Evolutionary conservation across 1,140 invertebrate species (phyloP).

Genomic region (Sitophilus oryzae): DNA sequence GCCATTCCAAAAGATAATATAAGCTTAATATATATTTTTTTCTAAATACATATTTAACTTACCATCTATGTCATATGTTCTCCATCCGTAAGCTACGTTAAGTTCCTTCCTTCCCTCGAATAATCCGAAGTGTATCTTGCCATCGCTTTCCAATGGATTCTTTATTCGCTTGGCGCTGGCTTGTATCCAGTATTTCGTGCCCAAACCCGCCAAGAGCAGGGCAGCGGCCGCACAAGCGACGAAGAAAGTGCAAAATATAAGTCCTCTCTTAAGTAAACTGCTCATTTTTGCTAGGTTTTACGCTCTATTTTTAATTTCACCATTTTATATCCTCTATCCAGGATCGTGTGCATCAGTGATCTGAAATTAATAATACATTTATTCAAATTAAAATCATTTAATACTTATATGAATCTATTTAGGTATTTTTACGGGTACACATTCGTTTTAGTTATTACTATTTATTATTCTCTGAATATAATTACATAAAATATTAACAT

Average conservation of each 20-base stretch:
- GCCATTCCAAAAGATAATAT: too few species aligned
- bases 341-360: too few species aligned
- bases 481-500: too few species aligned
- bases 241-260: constrained; percentile 86
- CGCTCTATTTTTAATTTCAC: not conserved
- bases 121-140: constrained; percentile 74
- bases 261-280: constrained; percentile 62
- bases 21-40: too few species aligned
- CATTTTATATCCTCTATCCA: not conserved
- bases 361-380: too few species aligned
- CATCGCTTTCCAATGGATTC: constrained; percentile 66
- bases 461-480: too few species aligned
- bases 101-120: constrained; percentile 78
- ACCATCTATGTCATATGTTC: constrained; percentile 68
- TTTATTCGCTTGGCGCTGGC: constrained; percentile 63
- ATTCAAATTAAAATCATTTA: too few species aligned
- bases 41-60: too few species aligned
- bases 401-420: too few species aligned
- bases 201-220: constrained; percentile 73
- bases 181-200: constrained; percentile 83
- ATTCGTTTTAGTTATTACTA: too few species aligned
- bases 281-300: constrained; percentile 9
- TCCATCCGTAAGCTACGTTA: constrained; percentile 75
- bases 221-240: constrained; percentile 76
- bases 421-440: too few species aligned